These are phyloP conservation scores for Temnothorax nylanderi DNA, from an alignment of 1,140 invertebrate genomes.

Conservation along the genomic window DNA sequence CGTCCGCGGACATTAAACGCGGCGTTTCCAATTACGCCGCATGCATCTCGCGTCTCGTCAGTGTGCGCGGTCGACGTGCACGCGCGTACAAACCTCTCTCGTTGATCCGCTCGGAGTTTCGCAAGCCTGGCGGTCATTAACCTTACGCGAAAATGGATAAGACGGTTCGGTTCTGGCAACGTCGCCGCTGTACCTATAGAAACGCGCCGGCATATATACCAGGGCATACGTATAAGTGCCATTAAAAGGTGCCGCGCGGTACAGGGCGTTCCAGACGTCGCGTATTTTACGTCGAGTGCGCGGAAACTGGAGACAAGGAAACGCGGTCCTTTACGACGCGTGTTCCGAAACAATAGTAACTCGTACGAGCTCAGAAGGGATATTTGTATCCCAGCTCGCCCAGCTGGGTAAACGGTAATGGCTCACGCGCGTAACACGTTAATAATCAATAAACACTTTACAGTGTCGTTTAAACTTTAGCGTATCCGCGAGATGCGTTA, in stretches of 20 bases:
- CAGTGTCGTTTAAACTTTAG: not conserved
- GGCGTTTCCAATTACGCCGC: conserved; percentile 59
- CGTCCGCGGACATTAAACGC: conserved; percentile 36
- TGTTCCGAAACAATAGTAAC: not conserved
- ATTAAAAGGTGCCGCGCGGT: conserved; percentile 5
- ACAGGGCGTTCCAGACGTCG: not conserved
- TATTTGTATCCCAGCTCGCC: not conserved
- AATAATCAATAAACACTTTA: not conserved
- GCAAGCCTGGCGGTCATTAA: conserved; percentile 70
- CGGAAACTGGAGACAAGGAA: not conserved
- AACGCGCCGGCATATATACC: not conserved
- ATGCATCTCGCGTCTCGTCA: conserved; percentile 6
- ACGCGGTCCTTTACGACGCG: not conserved
- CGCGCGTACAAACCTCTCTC: conserved; percentile 20
- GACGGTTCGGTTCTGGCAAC: conserved; percentile 70
- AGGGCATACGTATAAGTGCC: not conserved
- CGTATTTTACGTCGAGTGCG: not conserved
- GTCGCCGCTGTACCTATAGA: conserved; percentile 35
- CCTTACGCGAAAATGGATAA: conserved; percentile 77
- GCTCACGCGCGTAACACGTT: not conserved
- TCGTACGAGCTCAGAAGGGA: not conserved
- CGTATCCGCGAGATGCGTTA: not conserved
- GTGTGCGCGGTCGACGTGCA: conserved; percentile 2
- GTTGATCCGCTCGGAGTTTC: conserved; percentile 55
- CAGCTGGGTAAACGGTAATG: not conserved